Evolutionary conservation across 37 sponge, comb jelly and placozoan species (phyloP), one percentile per base, ranked within the genome.

Genomic region (Eunapius fragilis): DNA sequence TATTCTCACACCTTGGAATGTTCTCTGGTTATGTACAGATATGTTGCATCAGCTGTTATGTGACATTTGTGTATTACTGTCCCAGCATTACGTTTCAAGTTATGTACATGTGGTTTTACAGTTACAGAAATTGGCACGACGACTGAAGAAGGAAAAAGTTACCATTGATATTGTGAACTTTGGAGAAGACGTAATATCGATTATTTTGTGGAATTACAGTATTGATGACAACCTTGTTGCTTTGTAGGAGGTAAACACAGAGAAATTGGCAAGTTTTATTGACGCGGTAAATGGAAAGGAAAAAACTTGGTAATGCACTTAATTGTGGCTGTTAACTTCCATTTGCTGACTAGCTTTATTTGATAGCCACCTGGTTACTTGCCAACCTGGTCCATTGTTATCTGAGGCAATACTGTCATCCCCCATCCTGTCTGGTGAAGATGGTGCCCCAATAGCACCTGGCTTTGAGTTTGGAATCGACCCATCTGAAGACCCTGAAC

Each of bases 401-500:
- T 93, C 97, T 0, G 99, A 99, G 78, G 93, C 92, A 0, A 83
- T 99, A 45, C 82, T 93, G 75, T 86, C 92, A 38, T 97, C 98
- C 24, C 99, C 99, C 35, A 97, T 99, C 74, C 50, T 99, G 48
- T 81, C 91, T 33, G 94, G 87, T 11, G 94, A 95, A 41, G 99
- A 94, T 31, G 96, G 94, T 25, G 85, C 81, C 13, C 90, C 91
- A 72, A 86, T 80, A 34, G 92, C 91, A 73, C 86, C 91, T 12
- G 95, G 93, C 30, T 94, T 91, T 77, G 95, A 97, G 71, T 94
- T 94, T 82, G 93, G 93, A 26, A 90, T 97, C 45, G 98, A 97
- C 84, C 96, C 98, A 31, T 72, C 91, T n/a, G 98, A 95, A 45
- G 99, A 99, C 79, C 99, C 99, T n/a, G 99, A 99, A 67, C 90